Percentiles rank a stretch among this genome's conserved stretches.
phyloP scores from a whole-genome alignment of 2,888 invertebrate species.

The Cantharis nigra region DNA sequence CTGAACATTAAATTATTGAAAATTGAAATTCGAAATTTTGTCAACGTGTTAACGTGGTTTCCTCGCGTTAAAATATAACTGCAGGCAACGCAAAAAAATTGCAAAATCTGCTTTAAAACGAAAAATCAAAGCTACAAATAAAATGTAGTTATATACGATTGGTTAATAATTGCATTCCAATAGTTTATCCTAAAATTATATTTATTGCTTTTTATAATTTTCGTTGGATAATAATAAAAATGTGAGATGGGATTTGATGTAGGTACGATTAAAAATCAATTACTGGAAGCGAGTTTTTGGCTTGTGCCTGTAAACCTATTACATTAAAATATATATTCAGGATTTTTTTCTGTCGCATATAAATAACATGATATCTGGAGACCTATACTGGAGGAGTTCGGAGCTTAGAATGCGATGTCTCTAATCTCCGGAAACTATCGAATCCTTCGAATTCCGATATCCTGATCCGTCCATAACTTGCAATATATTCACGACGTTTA shows the following conservation, averaged over 20 bases:
- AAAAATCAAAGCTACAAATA: not conserved
- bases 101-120: not conserved
- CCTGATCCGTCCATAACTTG: constrained; percentile 30
- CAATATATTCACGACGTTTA: constrained; percentile 31
- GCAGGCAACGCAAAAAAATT: constrained; percentile 12
- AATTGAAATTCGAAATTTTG: constrained; percentile 11
- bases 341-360: constrained; percentile 34
- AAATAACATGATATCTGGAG: constrained; percentile 35
- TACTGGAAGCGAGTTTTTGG: constrained; percentile 13
- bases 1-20: not conserved
- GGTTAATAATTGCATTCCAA: not conserved
- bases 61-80: constrained; percentile 7
- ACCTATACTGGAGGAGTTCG: constrained; percentile 30
- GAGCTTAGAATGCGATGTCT: constrained; percentile 35
- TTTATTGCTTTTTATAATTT: not conserved
- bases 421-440: constrained; percentile 38
- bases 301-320: constrained; percentile 21
- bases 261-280: constrained; percentile 19
- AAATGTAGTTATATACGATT: not conserved
- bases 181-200: not conserved
- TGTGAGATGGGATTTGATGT: not conserved
- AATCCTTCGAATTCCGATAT: constrained; percentile 36
- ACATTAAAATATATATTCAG: constrained; percentile 35
- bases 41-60: constrained; percentile 14
- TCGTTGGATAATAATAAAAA: not conserved